These are phyloP conservation scores for Gymnosoma rotundatum DNA, from an alignment of 2,888 invertebrate genomes.

Conservation along the genomic window DNA sequence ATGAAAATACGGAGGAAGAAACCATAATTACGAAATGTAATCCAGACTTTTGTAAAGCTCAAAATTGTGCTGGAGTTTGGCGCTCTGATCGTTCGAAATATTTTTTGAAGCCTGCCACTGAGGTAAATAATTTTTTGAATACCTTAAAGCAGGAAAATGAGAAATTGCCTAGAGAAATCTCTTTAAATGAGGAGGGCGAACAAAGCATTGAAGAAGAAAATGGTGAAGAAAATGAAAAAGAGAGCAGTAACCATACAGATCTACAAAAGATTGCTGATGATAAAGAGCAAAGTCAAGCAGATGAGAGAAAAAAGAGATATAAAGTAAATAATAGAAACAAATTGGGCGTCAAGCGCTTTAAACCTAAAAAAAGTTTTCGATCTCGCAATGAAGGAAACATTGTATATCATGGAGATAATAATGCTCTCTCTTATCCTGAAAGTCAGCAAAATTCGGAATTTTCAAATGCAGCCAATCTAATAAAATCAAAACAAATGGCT, in stretches of 20 bases:
- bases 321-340: no score
- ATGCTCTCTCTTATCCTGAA: no score
- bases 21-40: not conserved
- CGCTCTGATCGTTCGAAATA: not conserved
- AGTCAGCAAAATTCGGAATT: not conserved
- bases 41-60: conserved; percentile 43
- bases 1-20: not conserved
- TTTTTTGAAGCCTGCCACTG: conserved; percentile 4
- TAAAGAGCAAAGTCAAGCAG: no score
- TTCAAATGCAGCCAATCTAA: not conserved
- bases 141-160: not conserved
- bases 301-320: no score
- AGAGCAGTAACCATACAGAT: not conserved
- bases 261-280: no score
- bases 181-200: not conserved
- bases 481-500: not conserved
- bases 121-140: not conserved
- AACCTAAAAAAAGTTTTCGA: no score
- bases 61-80: conserved; percentile 60
- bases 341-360: no score
- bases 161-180: not conserved
- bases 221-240: not conserved
- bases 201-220: not conserved
- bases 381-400: no score
- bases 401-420: not conserved